Base-by-base conservation (phyloP, 64 coral and sea anemone genomes). In the Cladopsammia gracilis region DNA sequence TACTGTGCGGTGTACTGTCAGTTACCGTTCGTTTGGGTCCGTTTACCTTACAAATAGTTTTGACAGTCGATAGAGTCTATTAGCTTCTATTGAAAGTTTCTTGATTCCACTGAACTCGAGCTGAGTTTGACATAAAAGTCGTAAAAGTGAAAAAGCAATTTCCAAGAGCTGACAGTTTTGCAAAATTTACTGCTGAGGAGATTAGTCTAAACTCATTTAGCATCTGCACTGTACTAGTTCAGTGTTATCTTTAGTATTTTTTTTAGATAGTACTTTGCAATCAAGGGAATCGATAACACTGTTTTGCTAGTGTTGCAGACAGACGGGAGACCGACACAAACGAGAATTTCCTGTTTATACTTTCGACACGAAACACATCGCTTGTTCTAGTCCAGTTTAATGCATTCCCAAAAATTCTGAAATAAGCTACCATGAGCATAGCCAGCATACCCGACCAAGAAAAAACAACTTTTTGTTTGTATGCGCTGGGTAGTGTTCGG, bases 341-440 rank as follows among this genome's bases (percentile, higher is more conserved):
- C 77, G 13, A 44, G 57, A 80, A 46, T 61, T 80, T 80, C 77
- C 77, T 80, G 77, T 60, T 80, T 44, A 59, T 43, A 60, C 54
- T 43, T 5, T 26, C 25, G 77, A 80, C 77, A 80, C 77, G 77
- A 62, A 44, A 61, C 25, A 61, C 25, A 8, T 54, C 76, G 10
- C 10, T 57, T 48, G 50, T 23, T 20, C 22, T 19, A 23, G 10
- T 61, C 25, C 34, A 12, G 12, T 44, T 61, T 43, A 46, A 4
- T 45, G 24, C 25, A 62, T 34, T 2, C 5, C 10, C 25, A 25
- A 62, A 46, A 62, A 20, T 12, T 25, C 13, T 34, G 13, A 60
- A 26, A 51, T 58, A 12, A 20, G 18, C 43, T 20, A 12, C 8
- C 6, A 48, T 3, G 14, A 48, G 15, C 42, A 7, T 45, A 15